Conservation (phyloP, 1,140 invertebrate species). For the Pollicipes pollicipes region DNA sequence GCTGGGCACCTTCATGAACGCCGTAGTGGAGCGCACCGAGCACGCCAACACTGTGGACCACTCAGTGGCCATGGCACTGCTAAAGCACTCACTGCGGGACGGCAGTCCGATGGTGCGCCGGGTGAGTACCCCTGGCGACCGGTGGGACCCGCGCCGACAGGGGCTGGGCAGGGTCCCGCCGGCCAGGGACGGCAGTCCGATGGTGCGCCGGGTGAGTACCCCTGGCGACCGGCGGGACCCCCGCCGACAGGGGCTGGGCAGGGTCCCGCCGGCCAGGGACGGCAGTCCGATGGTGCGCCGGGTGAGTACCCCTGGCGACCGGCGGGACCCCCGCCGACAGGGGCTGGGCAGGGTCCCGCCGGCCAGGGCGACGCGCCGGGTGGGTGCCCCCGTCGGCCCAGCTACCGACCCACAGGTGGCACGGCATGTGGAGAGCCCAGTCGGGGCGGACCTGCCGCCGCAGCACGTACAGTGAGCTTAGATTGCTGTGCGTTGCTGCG, state of each 20-base stretch:
- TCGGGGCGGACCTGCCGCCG: too few species aligned
- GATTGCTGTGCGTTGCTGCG: too few species aligned
- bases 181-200: constrained; percentile 69
- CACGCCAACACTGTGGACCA: constrained; percentile 88
- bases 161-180: too few species aligned
- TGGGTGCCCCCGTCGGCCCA: constrained; percentile 30
- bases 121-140: constrained; percentile 34
- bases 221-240: constrained; percentile 23
- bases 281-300: constrained; percentile 73
- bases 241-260: too few species aligned
- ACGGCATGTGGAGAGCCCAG: too few species aligned
- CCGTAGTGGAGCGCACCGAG: constrained; percentile 54
- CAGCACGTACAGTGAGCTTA: too few species aligned
- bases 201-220: constrained; percentile 59
- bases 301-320: constrained; percentile 34
- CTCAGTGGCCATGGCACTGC: constrained; percentile 65
- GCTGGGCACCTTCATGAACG: constrained; percentile 78
- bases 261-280: too few species aligned
- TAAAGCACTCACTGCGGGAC: constrained; percentile 57
- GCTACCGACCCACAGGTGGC: too few species aligned
- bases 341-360: too few species aligned
- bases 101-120: constrained; percentile 73
- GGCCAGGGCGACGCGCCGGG: constrained; percentile 77
- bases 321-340: constrained; percentile 27
- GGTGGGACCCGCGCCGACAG: constrained; percentile 27